phyloP scores from a whole-genome alignment of 2,797 vertebrate species.

The Sorex maritimensis region DNA sequence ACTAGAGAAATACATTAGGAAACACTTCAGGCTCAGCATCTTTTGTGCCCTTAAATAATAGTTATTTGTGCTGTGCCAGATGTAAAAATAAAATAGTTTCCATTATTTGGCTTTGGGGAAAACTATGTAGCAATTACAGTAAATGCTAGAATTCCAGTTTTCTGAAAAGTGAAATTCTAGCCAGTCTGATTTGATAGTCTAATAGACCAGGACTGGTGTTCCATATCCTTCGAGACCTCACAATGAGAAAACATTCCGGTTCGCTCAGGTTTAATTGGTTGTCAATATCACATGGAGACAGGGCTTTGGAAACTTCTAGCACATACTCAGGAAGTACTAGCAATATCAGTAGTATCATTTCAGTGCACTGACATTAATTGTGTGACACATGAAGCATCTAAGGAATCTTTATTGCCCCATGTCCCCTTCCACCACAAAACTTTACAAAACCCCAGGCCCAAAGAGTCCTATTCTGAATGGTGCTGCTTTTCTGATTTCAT shows the following conservation, averaged over 20 bases:
- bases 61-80: conserved; percentile 72
- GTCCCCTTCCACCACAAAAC: conserved; percentile 19
- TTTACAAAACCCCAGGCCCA: neutral
- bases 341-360: conserved; percentile 38
- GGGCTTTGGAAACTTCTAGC: neutral
- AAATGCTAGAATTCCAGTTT: conserved; percentile 46
- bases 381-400: conserved; percentile 45
- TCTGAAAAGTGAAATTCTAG: conserved; percentile 63
- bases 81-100: conserved; percentile 54
- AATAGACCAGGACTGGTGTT: conserved; percentile 40
- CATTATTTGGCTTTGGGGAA: conserved; percentile 75
- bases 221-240: conserved; percentile 9
- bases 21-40: conserved; percentile 55
- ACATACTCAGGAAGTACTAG: conserved; percentile 30
- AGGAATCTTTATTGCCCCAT: conserved; percentile 1
- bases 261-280: conserved; percentile 72
- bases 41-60: conserved; percentile 78
- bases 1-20: conserved; percentile 81
- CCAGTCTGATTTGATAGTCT: conserved; percentile 62
- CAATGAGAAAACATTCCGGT: neutral
- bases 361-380: conserved; percentile 32
- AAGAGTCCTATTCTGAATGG: conserved; percentile 44
- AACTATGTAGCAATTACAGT: conserved; percentile 72
- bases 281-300: conserved; percentile 26
- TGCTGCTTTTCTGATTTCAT: conserved; percentile 31